phyloP scores from a whole-genome alignment of 2,888 invertebrate genomes.

The Agrochola litura region DNA sequence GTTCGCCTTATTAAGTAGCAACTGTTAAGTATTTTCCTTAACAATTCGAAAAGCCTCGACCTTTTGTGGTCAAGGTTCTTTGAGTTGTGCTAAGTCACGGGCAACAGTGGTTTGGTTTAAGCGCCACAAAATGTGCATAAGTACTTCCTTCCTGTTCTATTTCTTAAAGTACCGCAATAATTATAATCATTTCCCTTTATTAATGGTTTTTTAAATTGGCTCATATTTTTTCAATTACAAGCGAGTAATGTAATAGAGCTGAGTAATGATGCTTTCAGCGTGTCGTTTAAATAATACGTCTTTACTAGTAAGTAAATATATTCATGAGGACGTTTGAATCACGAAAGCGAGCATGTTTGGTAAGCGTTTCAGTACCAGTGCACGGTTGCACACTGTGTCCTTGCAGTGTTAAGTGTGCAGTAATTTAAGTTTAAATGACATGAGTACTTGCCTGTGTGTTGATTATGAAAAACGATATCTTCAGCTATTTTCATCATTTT shows the following conservation, averaged over 20 bases:
- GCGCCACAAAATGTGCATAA: conserved; percentile 50
- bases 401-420: conserved; percentile 21
- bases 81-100: conserved; percentile 51
- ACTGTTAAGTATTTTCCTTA: conserved; percentile 57
- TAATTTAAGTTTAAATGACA: conserved; percentile 7
- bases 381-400: conserved; percentile 50
- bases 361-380: conserved; percentile 52
- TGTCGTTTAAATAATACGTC: conserved; percentile 74
- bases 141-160: conserved; percentile 46
- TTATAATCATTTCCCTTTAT: conserved; percentile 53
- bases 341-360: conserved; percentile 71
- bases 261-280: conserved; percentile 63
- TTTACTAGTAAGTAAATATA: conserved; percentile 72
- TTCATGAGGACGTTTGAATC: conserved; percentile 70
- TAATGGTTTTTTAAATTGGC: conserved; percentile 52
- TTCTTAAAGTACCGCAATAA: conserved; percentile 39
- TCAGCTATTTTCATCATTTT: background rate
- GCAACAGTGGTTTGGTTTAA: conserved; percentile 16
- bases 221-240: conserved; percentile 63
- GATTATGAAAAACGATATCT: conserved; percentile 1
- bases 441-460: background rate
- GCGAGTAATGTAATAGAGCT: conserved; percentile 47
- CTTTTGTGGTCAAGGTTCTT: conserved; percentile 58
- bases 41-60: conserved; percentile 50
- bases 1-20: conserved; percentile 57